Conservation (phyloP, 1,140 invertebrate genomes). For the Lucilia cuprina region DNA sequence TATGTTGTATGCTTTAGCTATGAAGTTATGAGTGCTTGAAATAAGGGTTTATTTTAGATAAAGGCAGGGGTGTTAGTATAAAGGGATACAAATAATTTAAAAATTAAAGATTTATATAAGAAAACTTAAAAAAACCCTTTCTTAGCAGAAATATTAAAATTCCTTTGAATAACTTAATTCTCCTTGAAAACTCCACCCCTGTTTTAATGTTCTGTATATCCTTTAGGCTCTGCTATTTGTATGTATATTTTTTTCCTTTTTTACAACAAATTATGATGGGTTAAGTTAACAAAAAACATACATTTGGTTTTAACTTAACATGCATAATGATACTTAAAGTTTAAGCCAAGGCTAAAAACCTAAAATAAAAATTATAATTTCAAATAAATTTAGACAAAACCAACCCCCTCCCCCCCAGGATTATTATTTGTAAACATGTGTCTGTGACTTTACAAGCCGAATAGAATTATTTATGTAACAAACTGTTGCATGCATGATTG, state of each 20-base stretch:
- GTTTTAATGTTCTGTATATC: neutral
- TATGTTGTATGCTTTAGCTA: neutral
- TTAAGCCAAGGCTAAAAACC: neutral
- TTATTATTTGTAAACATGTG: neutral
- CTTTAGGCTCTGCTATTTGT: no score
- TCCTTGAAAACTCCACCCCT: neutral
- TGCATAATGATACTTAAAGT: neutral
- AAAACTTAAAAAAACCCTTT: no score
- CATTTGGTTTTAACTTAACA: neutral
- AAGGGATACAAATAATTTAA: no score
- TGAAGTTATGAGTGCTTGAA: no score
- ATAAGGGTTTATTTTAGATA: no score
- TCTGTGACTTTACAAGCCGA: neutral
- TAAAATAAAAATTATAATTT: neutral
- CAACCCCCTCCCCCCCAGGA: no score
- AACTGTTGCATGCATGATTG: constrained; percentile 26
- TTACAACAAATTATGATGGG: neutral
- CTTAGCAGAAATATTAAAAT: no score
- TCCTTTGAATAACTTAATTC: neutral
- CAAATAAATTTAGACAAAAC: neutral
- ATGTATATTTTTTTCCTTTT: no score
- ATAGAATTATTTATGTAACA: neutral
- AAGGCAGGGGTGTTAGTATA: no score
- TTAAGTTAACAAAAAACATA: neutral
- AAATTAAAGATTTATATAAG: no score